Evolutionary conservation across 2,888 invertebrate species (phyloP).

Genomic region (Choristoneura rosaceana): DNA sequence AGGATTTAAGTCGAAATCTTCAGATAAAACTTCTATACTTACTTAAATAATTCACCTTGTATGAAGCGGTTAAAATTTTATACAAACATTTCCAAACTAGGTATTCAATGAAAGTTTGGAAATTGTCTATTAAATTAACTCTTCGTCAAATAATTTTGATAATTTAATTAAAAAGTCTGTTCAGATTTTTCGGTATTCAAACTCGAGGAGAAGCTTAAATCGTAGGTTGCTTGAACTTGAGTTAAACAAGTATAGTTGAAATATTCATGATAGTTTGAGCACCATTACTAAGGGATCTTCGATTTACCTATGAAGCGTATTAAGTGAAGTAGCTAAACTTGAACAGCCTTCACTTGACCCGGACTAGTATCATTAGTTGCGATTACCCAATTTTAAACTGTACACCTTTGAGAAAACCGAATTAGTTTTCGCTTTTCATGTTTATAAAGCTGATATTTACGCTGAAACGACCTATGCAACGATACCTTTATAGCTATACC

Average conservation of each 20-base stretch:
- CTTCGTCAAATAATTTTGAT: background rate
- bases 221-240: background rate
- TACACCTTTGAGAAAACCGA: background rate
- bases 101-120: too few species aligned
- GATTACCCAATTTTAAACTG: background rate
- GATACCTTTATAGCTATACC: too few species aligned
- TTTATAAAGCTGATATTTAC: too few species aligned
- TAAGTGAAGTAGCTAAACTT: conserved; percentile 19
- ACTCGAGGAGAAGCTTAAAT: background rate
- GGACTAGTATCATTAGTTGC: conserved; percentile 12
- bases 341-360: conserved; percentile 5
- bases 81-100: too few species aligned
- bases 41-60: too few species aligned
- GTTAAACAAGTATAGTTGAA: background rate
- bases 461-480: too few species aligned
- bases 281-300: conserved; percentile 5
- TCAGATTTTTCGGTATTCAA: background rate
- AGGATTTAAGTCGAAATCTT: too few species aligned
- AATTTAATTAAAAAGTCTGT: background rate
- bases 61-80: too few species aligned
- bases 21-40: too few species aligned
- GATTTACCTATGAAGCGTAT: conserved; percentile 5
- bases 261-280: conserved; percentile 13
- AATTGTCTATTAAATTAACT: too few species aligned
- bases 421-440: too few species aligned